Percentiles rank a stretch among this genome's conserved stretches.
These are phyloP conservation scores for Sepioteuthis lessoniana DNA, from an alignment of 2,888 invertebrate genomes.

Conservation along the genomic window DNA sequence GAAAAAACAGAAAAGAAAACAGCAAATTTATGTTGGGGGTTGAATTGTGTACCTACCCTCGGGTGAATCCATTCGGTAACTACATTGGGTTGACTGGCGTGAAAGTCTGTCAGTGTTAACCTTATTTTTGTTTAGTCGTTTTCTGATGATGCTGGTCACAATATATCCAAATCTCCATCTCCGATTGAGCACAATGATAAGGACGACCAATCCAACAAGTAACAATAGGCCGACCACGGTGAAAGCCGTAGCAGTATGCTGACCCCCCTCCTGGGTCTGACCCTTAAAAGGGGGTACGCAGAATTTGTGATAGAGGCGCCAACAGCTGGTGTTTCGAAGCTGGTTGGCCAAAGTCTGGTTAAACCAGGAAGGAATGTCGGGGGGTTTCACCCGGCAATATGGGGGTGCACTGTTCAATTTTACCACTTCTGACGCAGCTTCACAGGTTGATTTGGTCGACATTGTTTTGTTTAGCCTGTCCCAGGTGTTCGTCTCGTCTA, in stretches of 20 bases:
- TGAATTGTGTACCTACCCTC: conserved; percentile 37
- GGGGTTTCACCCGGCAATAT: conserved; percentile 35
- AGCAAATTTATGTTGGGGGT: neutral
- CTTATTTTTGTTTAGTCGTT: conserved; percentile 41
- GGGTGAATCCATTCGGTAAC: conserved; percentile 45
- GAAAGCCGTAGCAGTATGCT: neutral
- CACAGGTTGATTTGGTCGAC: neutral
- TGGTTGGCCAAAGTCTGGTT: conserved; percentile 36
- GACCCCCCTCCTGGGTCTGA: neutral
- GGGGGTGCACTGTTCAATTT: neutral
- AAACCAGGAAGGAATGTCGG: conserved; percentile 41
- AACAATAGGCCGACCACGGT: neutral
- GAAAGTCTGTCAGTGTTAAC: conserved; percentile 2
- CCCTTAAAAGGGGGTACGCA: neutral
- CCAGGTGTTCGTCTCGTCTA: too few relatives aligned
- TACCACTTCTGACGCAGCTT: neutral
- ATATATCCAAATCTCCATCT: conserved; percentile 36
- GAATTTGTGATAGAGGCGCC: conserved; percentile 37
- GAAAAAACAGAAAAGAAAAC: neutral
- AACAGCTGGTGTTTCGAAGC: conserved; percentile 39
- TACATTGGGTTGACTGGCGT: conserved; percentile 40
- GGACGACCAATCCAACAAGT: neutral
- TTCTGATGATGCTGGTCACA: neutral
- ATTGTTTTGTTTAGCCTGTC: neutral
- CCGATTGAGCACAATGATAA: conserved; percentile 36